Evolutionary conservation across 2,113 vertebrate genomes (phyloP), one percentile per base, ranked within the genome.

Genomic region (Lanius collurio): DNA sequence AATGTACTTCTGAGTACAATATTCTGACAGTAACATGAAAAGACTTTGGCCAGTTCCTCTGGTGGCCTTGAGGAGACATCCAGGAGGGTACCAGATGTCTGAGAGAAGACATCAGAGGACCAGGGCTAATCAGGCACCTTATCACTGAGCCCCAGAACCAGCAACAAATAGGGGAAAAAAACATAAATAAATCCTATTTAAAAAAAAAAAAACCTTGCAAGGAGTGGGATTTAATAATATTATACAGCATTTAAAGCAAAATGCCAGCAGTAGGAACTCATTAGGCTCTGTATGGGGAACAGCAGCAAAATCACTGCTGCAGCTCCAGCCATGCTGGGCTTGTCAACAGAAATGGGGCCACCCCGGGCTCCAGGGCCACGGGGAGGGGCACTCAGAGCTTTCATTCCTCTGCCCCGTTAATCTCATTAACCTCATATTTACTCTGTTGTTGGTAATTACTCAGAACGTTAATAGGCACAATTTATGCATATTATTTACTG

Each of bases 361-460:
- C 90, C 93, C 73, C 26, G 5, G 2, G 59, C 75, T 88, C 73
- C 0, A 0, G 80, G 83, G 65, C 87, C 73, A 18, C 6, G 1
- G 16, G 90, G 87, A 94, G 59, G 46, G 47, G 57, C 82, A 60
- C 46, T 59, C 65, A 42, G 76, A 82, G 3, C 57, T 87, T 68
- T 60, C 6, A 2, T 67, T 95, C 71, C 84, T 82, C 65, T 75
- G 52, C 53, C 65, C 69, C 8, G 2, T 80, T 95, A 87, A 95
- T 93, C 87, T 91, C 87, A 94, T 96, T 95, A 95, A 87, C 75
- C 81, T 91, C 18, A 0, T 31, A 82, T 96, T 95, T 95, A 83
- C 89, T 75, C 83, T 63, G 89, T 35, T 93, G 96, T 83, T 70
- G 68, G 76, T 83, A 82, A 92, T 93, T 95, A 90, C 76, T 93